A percentile compares a stretch with the other conserved stretches of the same genome.
These are phyloP conservation scores for Sarcophaga rosellei DNA, from an alignment of 2,888 invertebrate species.

Conservation along the genomic window DNA sequence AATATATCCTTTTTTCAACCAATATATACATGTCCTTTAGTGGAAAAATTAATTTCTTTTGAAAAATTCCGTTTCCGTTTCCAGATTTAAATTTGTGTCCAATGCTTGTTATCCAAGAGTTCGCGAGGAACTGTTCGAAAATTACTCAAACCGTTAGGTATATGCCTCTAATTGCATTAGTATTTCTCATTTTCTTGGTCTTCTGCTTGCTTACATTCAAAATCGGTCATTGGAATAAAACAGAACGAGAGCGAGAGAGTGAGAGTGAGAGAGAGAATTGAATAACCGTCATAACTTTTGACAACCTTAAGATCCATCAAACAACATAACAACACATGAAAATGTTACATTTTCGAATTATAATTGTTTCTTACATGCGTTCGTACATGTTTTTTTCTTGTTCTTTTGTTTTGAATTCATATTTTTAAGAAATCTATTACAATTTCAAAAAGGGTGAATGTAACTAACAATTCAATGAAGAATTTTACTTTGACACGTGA, in stretches of 20 bases:
- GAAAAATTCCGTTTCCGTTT: conserved; percentile 7
- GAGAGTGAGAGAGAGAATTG: background rate
- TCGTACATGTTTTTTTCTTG: background rate
- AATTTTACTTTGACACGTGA: conserved; percentile 30
- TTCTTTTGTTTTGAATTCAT: background rate
- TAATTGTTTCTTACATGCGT: conserved; percentile 12
- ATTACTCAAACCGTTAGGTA: conserved; percentile 72
- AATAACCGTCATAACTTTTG: conserved; percentile 41
- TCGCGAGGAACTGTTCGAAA: conserved; percentile 77
- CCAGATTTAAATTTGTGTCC: conserved; percentile 49
- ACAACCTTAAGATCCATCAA: background rate
- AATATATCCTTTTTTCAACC: conserved; percentile 31
- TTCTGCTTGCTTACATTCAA: conserved; percentile 48
- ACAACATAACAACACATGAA: background rate
- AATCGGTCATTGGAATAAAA: conserved; percentile 75
- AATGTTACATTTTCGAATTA: conserved; percentile 41
- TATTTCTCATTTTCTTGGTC: conserved; percentile 25
- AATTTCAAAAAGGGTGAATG: conserved; percentile 37
- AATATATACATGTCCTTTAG: conserved; percentile 28
- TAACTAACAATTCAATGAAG: conserved; percentile 14
- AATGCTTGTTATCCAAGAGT: conserved; percentile 77
- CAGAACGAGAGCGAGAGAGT: conserved; percentile 17
- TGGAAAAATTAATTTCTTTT: background rate
- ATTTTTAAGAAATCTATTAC: conserved; percentile 51
- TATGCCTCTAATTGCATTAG: conserved; percentile 81